Base-by-base conservation (phyloP, 2,797 vertebrate genomes). In the Poliocrania exsul region DNA sequence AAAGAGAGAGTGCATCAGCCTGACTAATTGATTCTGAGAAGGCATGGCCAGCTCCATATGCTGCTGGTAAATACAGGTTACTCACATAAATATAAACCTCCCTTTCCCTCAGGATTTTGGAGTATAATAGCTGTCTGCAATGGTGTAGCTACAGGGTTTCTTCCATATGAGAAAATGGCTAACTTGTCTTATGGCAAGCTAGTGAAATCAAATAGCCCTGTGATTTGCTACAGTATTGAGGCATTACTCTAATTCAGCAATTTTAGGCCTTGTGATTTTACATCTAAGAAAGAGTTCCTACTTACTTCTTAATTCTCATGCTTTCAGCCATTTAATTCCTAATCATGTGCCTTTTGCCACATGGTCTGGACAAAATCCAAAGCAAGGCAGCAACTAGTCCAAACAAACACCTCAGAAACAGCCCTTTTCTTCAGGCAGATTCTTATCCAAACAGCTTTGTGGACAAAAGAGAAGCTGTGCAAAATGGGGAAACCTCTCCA, bases 271-370 rank as follows among this genome's bases (percentile, higher is more conserved):
- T 92, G 73, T 81, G 80, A 81, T 72, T 88, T 73, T 92, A 51
- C 25, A 49, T 70, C 42, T 69, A 86, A 70, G 61, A 86, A 65
- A 71, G 73, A 42, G 51, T 81, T 77, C 46, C 81, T 89, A 70
- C 70, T 96, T 94, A 80, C 77, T 93, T 88, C 89, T 86, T 95
- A 95, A 90, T 96, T 95, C 95, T 95, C 85, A 79, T 88, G 65
- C 90, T 95, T 95, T 94, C 85, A 71, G 92, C 87, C 91, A 88
- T 96, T 92, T 93, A 96, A 96, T 96, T 94, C 96, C 96, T 81
- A 92, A 91, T 95, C 96, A 96, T 96, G 94, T 95, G 96, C 94
- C 82, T 88, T 84, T 46, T 62, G 80, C 87, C 96, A 81, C 96
- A 91, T 90, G 93, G 38, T 49, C 90, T 96, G 96, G 96, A 88